Evolutionary conservation across 2,113 vertebrate genomes (phyloP).

Genomic region (Grammomys surdaster): DNA sequence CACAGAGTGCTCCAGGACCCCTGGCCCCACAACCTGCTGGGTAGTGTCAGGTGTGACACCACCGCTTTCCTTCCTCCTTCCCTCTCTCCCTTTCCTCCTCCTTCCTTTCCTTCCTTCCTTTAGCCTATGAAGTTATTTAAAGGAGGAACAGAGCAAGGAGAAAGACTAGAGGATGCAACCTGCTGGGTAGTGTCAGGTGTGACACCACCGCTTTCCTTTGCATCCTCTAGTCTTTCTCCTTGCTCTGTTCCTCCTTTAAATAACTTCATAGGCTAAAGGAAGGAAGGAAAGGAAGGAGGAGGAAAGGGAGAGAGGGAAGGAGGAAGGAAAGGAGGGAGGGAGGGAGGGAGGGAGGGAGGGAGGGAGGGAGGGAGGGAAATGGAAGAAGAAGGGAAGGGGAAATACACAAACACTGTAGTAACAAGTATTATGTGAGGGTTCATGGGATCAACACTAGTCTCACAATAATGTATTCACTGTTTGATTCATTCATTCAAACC

Average conservation of each 20-base stretch:
- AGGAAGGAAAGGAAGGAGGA: rapidly evolving
- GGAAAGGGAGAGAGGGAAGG: background rate
- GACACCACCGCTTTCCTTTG: background rate
- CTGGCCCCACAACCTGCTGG: background rate
- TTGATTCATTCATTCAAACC: background rate
- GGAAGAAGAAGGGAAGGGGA: background rate
- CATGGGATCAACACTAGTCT: background rate
- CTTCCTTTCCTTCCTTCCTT: too few relatives aligned
- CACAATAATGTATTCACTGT: background rate
- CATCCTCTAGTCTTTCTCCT: background rate
- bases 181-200: background rate
- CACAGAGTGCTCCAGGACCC: background rate
- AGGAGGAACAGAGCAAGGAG: too few relatives aligned
- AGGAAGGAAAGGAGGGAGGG: too few relatives aligned
- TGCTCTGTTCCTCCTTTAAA: background rate
- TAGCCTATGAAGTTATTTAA: too few relatives aligned
- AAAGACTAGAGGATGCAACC: too few relatives aligned
- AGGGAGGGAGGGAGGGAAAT: too few relatives aligned
- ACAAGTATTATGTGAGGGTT: background rate
- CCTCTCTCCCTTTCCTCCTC: too few relatives aligned
- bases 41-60: background rate
- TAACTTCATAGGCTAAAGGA: background rate
- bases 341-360: too few relatives aligned
- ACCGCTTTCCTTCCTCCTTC: background rate
- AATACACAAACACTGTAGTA: background rate